These are phyloP conservation scores for Spatula versicolor DNA, from an alignment of 2,797 vertebrate species.

Conservation along the genomic window DNA sequence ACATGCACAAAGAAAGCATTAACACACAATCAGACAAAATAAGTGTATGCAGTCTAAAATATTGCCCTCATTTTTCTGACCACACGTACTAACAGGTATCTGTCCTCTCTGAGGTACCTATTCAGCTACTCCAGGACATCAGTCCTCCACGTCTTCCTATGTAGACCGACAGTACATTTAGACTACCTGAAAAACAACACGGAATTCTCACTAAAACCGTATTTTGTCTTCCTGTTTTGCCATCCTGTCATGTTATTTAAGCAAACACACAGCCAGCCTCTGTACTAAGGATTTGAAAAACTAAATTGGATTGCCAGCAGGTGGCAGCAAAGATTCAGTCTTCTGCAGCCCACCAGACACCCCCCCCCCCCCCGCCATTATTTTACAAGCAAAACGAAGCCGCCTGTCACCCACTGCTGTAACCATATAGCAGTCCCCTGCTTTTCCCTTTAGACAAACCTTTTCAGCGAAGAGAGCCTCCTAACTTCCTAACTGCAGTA, in stretches of 20 bases:
- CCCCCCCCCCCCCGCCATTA: no score
- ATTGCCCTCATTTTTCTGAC: background rate
- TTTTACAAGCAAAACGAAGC: background rate
- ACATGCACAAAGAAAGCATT: background rate
- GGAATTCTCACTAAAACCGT: background rate
- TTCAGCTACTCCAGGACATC: background rate
- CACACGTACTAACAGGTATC: background rate
- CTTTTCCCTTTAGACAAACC: background rate
- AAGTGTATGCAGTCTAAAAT: rapidly evolving
- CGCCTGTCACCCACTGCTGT: background rate
- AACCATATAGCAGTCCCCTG: background rate
- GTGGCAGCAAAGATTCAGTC: background rate
- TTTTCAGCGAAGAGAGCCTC: background rate
- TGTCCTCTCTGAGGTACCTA: background rate
- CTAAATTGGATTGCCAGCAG: background rate
- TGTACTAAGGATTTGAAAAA: rapidly evolving
- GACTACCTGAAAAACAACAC: background rate
- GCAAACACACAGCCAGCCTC: background rate
- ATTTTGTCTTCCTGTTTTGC: background rate
- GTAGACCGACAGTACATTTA: background rate
- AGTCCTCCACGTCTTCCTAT: background rate
- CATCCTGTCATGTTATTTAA: background rate
- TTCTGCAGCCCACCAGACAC: background rate
- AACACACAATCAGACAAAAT: background rate
- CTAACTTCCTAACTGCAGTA: background rate